Evolutionary conservation across 2,888 invertebrate genomes (phyloP).

Genomic region (Nasonia oneida): DNA sequence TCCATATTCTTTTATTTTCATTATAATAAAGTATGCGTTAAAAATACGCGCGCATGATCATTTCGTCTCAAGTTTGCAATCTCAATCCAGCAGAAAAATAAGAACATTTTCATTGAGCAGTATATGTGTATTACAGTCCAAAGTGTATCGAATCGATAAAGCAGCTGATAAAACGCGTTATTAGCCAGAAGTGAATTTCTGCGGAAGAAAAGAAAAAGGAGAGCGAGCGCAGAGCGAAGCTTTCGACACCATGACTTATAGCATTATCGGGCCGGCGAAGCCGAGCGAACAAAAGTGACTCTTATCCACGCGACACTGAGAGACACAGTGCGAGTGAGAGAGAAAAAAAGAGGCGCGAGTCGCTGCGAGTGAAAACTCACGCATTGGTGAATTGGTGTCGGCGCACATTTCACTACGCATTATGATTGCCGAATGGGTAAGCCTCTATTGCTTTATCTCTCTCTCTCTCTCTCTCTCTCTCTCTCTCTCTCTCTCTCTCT

Average conservation of each 20-base stretch:
- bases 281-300: conserved; percentile 52
- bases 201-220: background rate
- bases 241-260: conserved; percentile 43
- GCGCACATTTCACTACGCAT: conserved; percentile 60
- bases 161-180: conserved; percentile 30
- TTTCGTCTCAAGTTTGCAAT: background rate
- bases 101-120: background rate
- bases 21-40: background rate
- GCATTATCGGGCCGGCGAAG: conserved; percentile 20
- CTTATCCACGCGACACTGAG: background rate
- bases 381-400: conserved; percentile 55
- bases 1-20: too few relatives aligned
- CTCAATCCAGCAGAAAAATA: background rate
- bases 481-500: background rate
- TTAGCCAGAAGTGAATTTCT: conserved; percentile 5
- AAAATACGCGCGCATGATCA: background rate
- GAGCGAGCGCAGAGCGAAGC: background rate
- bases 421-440: conserved; percentile 78
- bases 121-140: background rate
- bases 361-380: conserved; percentile 30
- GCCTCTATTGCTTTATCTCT: conserved; percentile 57
- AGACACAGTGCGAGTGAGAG: conserved; percentile 36
- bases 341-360: background rate
- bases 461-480: background rate
- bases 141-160: conserved; percentile 1